Evolutionary conservation across 1,140 invertebrate species (phyloP).

Genomic region (Nasonia vitripennis): DNA sequence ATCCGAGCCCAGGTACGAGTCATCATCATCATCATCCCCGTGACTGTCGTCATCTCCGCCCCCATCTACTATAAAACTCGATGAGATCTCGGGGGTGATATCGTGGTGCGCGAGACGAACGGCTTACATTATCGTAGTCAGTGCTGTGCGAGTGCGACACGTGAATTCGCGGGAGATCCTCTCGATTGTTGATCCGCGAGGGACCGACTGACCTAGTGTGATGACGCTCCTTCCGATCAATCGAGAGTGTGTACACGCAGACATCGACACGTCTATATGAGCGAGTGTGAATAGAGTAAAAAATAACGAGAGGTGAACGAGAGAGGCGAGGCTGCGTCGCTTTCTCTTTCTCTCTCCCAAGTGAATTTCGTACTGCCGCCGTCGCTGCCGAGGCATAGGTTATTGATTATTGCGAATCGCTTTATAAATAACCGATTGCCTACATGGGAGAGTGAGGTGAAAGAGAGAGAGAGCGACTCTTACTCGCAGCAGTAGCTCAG

Average conservation of each 20-base stretch:
- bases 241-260: not conserved
- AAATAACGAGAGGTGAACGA: not conserved
- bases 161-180: not conserved
- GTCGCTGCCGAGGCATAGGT: slow-evolving; percentile 64
- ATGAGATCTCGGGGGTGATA: not conserved
- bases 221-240: not conserved
- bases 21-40: not conserved
- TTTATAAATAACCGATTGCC: slow-evolving; percentile 74
- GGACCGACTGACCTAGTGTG: not conserved
- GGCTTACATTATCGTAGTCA: too few relatives aligned
- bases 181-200: not conserved
- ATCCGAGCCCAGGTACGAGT: slow-evolving; percentile 69
- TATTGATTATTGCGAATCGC: slow-evolving; percentile 74
- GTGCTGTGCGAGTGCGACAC: not conserved
- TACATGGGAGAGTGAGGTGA: slow-evolving; percentile 55
- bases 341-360: slow-evolving; percentile 37
- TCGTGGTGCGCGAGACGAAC: not conserved
- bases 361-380: slow-evolving; percentile 55
- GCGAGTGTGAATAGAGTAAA: not conserved
- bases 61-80: too few relatives aligned
- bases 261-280: not conserved
- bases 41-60: not conserved
- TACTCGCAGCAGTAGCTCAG: not conserved
- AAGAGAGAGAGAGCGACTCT: not conserved
- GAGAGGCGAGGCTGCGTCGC: slow-evolving; percentile 8